Conservation (phyloP, 2,888 invertebrate genomes). For the Stenurella melanura region DNA sequence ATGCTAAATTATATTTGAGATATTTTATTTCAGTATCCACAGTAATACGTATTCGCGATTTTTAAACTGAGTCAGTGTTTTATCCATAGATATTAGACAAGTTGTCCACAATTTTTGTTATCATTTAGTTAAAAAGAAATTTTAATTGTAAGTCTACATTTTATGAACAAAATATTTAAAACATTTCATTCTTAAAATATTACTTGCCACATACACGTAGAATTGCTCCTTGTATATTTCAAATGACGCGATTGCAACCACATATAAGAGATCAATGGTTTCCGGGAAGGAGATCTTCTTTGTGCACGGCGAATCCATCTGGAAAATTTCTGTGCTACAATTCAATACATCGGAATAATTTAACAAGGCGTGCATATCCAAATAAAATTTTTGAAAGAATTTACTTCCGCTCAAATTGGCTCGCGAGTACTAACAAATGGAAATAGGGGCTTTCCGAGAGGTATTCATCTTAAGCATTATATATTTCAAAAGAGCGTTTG, state of each 20-base stretch:
- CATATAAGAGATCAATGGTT: constrained; percentile 57
- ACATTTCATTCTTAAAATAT: background rate
- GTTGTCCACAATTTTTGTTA: too few relatives aligned
- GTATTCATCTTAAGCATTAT: constrained; percentile 12
- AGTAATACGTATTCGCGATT: too few relatives aligned
- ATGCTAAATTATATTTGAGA: too few relatives aligned
- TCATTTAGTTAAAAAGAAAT: too few relatives aligned
- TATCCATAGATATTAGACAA: too few relatives aligned
- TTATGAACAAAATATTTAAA: too few relatives aligned
- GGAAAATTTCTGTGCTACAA: constrained; percentile 62
- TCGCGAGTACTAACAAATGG: constrained; percentile 14
- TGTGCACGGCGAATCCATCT: constrained; percentile 57
- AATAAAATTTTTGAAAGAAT: constrained; percentile 52
- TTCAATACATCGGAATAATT: constrained; percentile 66
- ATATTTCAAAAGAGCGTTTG: constrained; percentile 10
- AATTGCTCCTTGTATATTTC: background rate
- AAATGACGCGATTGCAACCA: constrained; percentile 15
- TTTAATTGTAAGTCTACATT: too few relatives aligned
- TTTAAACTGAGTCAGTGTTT: too few relatives aligned
- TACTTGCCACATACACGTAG: background rate
- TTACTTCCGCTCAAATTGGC: constrained; percentile 40
- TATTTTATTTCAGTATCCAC: too few relatives aligned
- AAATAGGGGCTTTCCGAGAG: constrained; percentile 31
- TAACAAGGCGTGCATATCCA: constrained; percentile 61
- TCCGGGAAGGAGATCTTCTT: constrained; percentile 44